Conservation (phyloP, 1,140 invertebrate species). For the Hylaeus anthracinus region DNA sequence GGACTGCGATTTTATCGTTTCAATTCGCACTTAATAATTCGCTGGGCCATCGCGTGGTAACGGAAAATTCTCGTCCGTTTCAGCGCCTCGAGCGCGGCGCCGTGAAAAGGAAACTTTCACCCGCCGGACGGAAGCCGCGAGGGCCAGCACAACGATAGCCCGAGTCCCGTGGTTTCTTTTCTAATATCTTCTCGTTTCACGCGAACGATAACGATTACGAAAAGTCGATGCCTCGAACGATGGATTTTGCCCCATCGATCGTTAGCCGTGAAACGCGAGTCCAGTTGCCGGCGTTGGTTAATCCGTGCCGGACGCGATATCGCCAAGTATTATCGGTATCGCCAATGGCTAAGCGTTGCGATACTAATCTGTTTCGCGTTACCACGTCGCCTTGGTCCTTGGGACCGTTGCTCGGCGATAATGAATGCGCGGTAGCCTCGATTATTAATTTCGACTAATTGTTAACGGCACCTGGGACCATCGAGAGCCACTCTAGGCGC, state of each 20-base stretch:
- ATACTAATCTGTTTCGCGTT: constrained; percentile 7
- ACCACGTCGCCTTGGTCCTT: neutral
- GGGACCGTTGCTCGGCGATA: neutral
- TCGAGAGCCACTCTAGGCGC: neutral
- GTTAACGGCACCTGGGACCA: neutral
- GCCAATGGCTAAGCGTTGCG: neutral
- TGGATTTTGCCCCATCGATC: too few species aligned
- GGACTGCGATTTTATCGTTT: neutral
- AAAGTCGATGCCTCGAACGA: too few species aligned
- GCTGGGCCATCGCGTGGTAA: neutral
- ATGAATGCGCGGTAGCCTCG: neutral
- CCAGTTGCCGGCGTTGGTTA: too few species aligned
- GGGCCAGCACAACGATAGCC: neutral
- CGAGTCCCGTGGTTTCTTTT: too few species aligned
- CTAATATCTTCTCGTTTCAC: too few species aligned
- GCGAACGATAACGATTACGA: too few species aligned
- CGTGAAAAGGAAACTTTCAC: neutral
- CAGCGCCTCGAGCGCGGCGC: neutral
- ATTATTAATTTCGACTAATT: constrained; percentile 25
- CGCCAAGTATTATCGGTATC: neutral
- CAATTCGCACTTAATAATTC: neutral
- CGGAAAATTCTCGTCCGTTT: neutral
- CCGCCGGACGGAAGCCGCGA: neutral
- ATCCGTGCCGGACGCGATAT: neutral
- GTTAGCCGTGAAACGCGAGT: too few species aligned